These are phyloP conservation scores for Pachyramphus minor DNA, from an alignment of 2,113 vertebrate genomes.

Conservation along the genomic window DNA sequence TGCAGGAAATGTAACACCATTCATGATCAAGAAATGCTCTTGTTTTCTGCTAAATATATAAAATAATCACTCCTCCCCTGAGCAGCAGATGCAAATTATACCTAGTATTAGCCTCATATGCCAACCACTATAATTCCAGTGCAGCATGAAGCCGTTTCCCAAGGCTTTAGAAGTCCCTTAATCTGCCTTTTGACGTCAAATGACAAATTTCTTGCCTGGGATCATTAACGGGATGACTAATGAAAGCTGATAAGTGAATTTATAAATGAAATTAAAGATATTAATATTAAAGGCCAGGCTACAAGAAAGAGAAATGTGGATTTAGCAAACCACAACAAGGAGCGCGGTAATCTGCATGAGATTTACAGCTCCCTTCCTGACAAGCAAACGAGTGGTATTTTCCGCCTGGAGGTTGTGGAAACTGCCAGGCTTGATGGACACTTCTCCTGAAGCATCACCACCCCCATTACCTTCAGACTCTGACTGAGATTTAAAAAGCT, in stretches of 20 bases:
- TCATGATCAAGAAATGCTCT: constrained; percentile 19
- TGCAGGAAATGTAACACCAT: background rate
- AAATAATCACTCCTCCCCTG: constrained; percentile 33
- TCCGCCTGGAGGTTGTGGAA: background rate
- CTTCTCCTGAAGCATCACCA: background rate
- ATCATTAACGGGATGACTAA: constrained; percentile 48
- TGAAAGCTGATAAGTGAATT: constrained; percentile 44
- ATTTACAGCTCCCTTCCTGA: constrained; percentile 9
- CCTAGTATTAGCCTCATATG: background rate
- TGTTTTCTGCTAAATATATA: constrained; percentile 60
- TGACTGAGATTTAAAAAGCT: background rate
- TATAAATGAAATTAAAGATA: constrained; percentile 55
- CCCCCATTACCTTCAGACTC: background rate
- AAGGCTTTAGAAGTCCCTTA: constrained; percentile 31
- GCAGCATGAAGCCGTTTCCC: background rate
- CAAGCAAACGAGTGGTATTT: background rate
- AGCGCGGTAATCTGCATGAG: background rate
- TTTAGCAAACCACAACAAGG: constrained; percentile 37
- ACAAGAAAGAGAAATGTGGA: background rate
- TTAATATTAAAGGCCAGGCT: constrained; percentile 29
- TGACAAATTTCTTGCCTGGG: constrained; percentile 40
- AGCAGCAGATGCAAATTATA: constrained; percentile 39
- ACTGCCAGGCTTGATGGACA: background rate
- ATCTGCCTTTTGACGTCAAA: constrained; percentile 51
- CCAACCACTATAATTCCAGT: background rate